phyloP scores from a whole-genome alignment of 2,797 vertebrate species.

The Lepus oiostolus region DNA sequence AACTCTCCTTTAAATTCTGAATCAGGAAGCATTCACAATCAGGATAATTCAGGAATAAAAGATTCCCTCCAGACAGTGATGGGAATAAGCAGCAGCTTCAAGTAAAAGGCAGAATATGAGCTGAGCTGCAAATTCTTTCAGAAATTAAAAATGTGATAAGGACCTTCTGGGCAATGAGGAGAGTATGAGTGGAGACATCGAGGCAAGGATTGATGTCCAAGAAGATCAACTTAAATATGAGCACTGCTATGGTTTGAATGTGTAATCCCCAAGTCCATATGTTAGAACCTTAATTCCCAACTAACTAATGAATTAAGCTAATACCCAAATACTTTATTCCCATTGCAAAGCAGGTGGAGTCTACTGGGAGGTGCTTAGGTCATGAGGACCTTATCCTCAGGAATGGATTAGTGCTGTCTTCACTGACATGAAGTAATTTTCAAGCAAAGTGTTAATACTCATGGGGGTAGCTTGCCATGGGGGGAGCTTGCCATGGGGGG shows the following conservation, averaged over 20 bases:
- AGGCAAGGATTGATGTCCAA: background rate
- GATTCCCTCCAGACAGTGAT: background rate
- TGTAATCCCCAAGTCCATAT: background rate
- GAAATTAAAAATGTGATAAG: conserved; percentile 9
- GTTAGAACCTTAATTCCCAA: background rate
- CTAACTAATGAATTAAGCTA: background rate
- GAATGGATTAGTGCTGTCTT: background rate
- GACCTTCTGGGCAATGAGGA: background rate
- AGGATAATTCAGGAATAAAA: background rate
- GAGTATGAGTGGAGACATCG: background rate
- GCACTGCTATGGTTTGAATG: background rate
- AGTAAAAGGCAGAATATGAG: background rate
- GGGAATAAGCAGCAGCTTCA: background rate
- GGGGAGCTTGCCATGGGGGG: background rate
- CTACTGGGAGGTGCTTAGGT: background rate
- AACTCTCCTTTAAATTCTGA: background rate
- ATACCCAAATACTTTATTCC: too few relatives aligned
- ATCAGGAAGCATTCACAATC: background rate
- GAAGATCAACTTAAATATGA: background rate
- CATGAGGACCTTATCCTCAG: background rate
- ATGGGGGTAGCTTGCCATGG: background rate
- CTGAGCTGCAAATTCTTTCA: background rate
- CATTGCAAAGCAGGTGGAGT: too few relatives aligned
- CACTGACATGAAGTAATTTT: background rate
- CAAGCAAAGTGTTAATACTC: background rate